These are phyloP conservation scores for Delichon dasypus DNA, from an alignment of 2,797 vertebrate genomes.

Conservation along the genomic window DNA sequence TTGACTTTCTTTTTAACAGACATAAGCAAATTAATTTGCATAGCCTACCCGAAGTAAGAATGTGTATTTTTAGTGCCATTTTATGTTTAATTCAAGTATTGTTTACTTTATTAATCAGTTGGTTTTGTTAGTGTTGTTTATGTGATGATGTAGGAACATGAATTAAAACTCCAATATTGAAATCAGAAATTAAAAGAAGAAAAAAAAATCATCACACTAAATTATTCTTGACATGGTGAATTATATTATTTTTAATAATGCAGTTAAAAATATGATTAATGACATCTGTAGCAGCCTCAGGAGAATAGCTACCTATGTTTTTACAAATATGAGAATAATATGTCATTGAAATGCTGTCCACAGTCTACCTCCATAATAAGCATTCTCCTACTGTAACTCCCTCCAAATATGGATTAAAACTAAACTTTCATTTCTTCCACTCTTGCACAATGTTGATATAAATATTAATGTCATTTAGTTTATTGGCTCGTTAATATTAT, in stretches of 20 bases:
- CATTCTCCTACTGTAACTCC: background rate
- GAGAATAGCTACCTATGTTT: background rate
- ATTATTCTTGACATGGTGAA: background rate
- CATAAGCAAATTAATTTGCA: background rate
- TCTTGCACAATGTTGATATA: background rate
- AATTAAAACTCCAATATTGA: background rate
- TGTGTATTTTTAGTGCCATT: background rate
- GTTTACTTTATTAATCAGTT: background rate
- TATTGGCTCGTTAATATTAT: background rate
- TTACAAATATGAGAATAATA: background rate
- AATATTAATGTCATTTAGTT: background rate
- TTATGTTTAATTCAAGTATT: background rate
- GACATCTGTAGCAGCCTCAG: background rate
- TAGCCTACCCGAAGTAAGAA: background rate
- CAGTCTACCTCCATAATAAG: background rate
- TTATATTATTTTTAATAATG: background rate
- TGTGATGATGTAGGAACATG: background rate
- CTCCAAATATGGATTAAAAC: background rate
- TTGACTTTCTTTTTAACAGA: background rate
- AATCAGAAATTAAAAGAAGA: background rate
- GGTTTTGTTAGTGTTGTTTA: background rate
- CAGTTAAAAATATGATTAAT: background rate
- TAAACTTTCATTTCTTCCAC: background rate
- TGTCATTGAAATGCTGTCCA: background rate
- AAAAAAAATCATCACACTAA: background rate